Percentiles rank a stretch among this genome's conserved stretches.
Conservation (phyloP, 2,888 invertebrate genomes). For the Amblyjoppa proteus region DNA sequence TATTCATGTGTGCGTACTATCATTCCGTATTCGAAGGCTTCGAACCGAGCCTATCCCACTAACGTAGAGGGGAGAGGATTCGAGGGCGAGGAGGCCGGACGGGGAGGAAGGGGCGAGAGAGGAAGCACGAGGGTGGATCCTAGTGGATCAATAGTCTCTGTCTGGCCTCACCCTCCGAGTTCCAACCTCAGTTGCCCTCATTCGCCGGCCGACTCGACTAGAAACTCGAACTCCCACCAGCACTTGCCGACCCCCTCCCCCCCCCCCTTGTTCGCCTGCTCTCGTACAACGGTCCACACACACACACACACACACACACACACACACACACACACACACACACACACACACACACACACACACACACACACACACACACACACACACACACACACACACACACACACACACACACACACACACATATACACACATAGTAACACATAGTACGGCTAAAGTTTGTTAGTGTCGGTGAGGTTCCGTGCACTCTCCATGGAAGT, state of each 20-base stretch:
- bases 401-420: not conserved
- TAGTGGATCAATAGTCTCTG: slow-evolving; percentile 83
- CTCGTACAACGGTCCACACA: slow-evolving; percentile 21
- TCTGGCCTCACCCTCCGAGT: slow-evolving; percentile 83
- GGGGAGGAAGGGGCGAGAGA: slow-evolving; percentile 55
- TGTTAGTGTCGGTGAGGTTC: slow-evolving; percentile 26
- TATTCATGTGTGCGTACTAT: slow-evolving; percentile 25
- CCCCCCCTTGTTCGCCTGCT: slow-evolving; percentile 7
- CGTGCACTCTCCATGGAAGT: not conserved
- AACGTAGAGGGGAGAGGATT: slow-evolving; percentile 70
- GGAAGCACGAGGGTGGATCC: slow-evolving; percentile 77
- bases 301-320: not conserved
- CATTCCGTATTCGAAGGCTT: slow-evolving; percentile 74
- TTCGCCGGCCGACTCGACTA: slow-evolving; percentile 79
- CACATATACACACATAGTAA: not conserved
- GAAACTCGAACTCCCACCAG: slow-evolving; percentile 72
- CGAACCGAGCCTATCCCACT: slow-evolving; percentile 83
- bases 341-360: not conserved
- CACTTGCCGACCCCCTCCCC: slow-evolving; percentile 21
- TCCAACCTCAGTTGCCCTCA: slow-evolving; percentile 82
- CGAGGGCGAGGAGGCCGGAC: slow-evolving; percentile 28
- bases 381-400: not conserved
- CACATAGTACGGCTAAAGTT: slow-evolving; percentile 7
- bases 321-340: slow-evolving; percentile 8
- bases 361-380: slow-evolving; percentile 13